A percentile compares a stretch with the other conserved stretches of the same genome.
Evolutionary conservation across 2,113 vertebrate genomes (phyloP).

Genomic region (Hemichromis elongatus): DNA sequence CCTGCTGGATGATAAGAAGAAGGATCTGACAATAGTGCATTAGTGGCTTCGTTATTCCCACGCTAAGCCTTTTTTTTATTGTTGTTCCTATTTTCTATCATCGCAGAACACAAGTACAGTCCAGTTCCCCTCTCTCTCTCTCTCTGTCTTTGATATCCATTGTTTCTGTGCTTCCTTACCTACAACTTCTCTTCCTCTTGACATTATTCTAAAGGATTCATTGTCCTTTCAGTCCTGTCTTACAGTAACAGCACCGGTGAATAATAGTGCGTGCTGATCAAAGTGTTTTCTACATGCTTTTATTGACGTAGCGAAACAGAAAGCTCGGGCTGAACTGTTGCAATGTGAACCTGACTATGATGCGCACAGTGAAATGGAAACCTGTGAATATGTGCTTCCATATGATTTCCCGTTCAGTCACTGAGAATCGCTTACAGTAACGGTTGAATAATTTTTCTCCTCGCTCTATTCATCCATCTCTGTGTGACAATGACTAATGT

Average conservation of each 20-base stretch:
- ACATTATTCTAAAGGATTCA: conserved; percentile 31
- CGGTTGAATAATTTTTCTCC: conserved; percentile 50
- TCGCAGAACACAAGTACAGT: conserved; percentile 11
- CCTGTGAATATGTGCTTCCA: conserved; percentile 3
- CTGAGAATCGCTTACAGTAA: conserved; percentile 70
- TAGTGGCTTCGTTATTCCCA: background rate
- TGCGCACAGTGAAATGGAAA: conserved; percentile 60
- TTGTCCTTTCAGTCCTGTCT: conserved; percentile 42
- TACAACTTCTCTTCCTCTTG: conserved; percentile 61
- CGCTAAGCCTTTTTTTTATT: background rate
- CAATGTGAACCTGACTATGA: conserved; percentile 57
- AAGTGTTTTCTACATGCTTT: conserved; percentile 19
- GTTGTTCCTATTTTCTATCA: conserved; percentile 49
- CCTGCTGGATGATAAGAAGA: conserved; percentile 31
- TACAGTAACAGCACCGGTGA: conserved; percentile 35
- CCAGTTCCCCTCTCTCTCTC: conserved; percentile 8
- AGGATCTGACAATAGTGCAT: conserved; percentile 20
- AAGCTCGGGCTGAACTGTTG: conserved; percentile 36
- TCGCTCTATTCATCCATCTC: conserved; percentile 50
- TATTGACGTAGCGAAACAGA: conserved; percentile 6
- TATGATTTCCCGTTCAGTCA: conserved; percentile 48
- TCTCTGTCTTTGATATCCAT: conserved; percentile 15
- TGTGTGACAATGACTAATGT: conserved; percentile 66
- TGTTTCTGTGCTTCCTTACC: conserved; percentile 59
- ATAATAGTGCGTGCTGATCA: conserved; percentile 16